phyloP scores from a whole-genome alignment of 2,113 vertebrate species.

The Raja brachyura region DNA sequence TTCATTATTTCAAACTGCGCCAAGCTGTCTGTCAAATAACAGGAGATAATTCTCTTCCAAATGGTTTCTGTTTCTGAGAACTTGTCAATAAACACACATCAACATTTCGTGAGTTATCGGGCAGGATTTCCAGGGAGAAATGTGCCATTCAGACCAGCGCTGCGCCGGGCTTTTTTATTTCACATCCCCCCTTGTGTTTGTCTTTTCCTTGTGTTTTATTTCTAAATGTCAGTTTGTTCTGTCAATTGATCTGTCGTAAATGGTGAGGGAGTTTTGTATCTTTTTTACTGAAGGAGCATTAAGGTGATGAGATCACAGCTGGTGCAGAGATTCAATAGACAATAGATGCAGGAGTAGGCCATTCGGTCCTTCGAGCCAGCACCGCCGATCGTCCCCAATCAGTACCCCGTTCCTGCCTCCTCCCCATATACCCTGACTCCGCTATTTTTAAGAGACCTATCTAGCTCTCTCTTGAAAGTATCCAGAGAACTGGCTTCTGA shows the following conservation, averaged over 20 bases:
- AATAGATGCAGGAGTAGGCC: too few species aligned
- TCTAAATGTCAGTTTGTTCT: not conserved
- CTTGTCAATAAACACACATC: not conserved
- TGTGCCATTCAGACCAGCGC: too few species aligned
- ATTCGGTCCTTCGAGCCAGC: too few species aligned
- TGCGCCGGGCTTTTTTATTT: not conserved
- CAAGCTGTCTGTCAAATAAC: not conserved
- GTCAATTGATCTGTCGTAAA: not conserved
- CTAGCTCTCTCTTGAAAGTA: too few species aligned
- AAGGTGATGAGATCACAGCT: too few species aligned
- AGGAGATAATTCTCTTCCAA: not conserved
- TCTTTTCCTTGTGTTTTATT: not conserved
- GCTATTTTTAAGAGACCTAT: too few species aligned
- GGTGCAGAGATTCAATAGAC: not conserved
- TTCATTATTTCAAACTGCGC: constrained; percentile 22
- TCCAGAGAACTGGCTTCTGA: too few species aligned
- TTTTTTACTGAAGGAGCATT: not conserved
- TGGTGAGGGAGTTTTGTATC: not conserved
- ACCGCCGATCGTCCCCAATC: too few species aligned
- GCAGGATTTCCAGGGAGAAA: not conserved
- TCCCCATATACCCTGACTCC: too few species aligned
- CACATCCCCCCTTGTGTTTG: not conserved
- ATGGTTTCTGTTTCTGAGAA: not conserved
- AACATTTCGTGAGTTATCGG: not conserved
- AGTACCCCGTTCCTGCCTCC: too few species aligned